Evolutionary conservation across 2,888 invertebrate species (phyloP).

Genomic region (Lobophora halterata): DNA sequence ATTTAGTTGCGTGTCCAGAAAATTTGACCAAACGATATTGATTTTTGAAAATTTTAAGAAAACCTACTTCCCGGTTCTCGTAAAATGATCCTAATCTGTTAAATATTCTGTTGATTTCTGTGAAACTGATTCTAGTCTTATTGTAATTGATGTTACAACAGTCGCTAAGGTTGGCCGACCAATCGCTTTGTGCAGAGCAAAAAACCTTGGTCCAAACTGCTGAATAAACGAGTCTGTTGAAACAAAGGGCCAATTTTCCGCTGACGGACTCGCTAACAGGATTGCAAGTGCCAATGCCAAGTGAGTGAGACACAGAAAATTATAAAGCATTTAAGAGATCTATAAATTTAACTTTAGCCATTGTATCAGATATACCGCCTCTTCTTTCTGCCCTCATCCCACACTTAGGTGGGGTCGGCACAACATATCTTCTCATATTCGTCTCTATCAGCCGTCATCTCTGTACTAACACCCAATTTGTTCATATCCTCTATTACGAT

Average conservation of each 20-base stretch:
- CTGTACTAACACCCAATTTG: too few relatives aligned
- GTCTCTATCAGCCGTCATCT: too few relatives aligned
- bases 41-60: too few relatives aligned
- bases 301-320: slow-evolving; percentile 15
- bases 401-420: too few relatives aligned
- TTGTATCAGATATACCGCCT: not conserved
- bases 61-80: too few relatives aligned
- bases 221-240: slow-evolving; percentile 18
- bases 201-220: slow-evolving; percentile 21
- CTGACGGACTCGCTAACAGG: slow-evolving; percentile 14
- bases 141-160: slow-evolving; percentile 14
- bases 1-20: slow-evolving; percentile 33
- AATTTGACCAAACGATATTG: too few relatives aligned
- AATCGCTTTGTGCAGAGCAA: slow-evolving; percentile 35
- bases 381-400: too few relatives aligned
- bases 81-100: too few relatives aligned
- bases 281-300: too few relatives aligned
- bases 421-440: too few relatives aligned
- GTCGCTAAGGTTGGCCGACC: slow-evolving; percentile 37
- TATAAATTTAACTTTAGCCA: slow-evolving; percentile 2
- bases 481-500: too few relatives aligned
- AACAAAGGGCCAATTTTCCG: slow-evolving; percentile 29
- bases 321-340: slow-evolving; percentile 15
- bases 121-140: not conserved
- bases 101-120: too few relatives aligned